Evolutionary conservation across 2,888 invertebrate species (phyloP), one percentile per base, ranked within the genome.

Genomic region (Platerodrilus igneus): DNA sequence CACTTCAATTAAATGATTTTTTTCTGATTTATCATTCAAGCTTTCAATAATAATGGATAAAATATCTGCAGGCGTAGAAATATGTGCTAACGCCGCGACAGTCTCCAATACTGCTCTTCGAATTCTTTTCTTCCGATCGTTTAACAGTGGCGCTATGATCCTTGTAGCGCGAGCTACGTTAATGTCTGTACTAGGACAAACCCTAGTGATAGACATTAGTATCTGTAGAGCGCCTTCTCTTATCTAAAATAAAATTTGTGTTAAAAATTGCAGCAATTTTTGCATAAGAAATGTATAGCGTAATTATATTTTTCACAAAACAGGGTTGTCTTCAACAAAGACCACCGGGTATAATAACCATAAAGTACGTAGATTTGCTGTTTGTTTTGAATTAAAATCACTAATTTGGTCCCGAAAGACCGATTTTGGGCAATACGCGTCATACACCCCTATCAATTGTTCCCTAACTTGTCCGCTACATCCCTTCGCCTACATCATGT

Each of bases 21-120:
- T 73, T 4, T 79, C 75, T 20, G 70, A 68, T 56, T 68, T 71
- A 31, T 72, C 73, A 4, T 72, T 71, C 0, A 77, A 72, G 15
- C 77, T 70, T 30, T 74, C 67, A 23, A 77, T 71, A 2, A 83
- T 81, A 1, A 79, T 77, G 9, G 78, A 73, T 31, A 85, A 59
- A 9, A 86, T 79, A 1, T 80, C 77, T 0, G 74, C 71, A 16
- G 74, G 70, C 1, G 79, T 77, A 50, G 80, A 71, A 37, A 85
- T 77, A 66, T 87, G 86, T 2, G 85, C 85, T 23, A 90, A 66
- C 14, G 84, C 81, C 0, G 90, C 85, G 28, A 89, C 68, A 18
- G 85, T 81, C 63, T 91, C 90, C 35, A 91, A 75, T 37, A 77
- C 85, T 46, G 77, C 91, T 69, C 78, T 91, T 57, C 78, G 79